phyloP scores from a whole-genome alignment of 2,888 invertebrate genomes.

The Julus scandinavius region DNA sequence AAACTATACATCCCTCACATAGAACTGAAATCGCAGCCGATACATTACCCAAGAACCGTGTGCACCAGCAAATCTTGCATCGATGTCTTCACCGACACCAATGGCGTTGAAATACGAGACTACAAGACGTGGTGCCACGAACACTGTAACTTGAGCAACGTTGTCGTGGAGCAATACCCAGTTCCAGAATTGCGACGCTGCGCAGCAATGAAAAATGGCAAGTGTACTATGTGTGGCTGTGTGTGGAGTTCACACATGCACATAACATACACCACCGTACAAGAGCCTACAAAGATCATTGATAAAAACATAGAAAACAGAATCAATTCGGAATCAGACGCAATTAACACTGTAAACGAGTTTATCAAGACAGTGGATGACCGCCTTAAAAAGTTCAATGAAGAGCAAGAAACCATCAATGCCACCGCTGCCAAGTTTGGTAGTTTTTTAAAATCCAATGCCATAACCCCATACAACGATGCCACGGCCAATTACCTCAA shows the following conservation, averaged over 20 bases:
- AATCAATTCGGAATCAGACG: neutral
- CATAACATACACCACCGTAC: neutral
- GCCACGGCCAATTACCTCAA: neutral
- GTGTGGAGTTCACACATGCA: neutral
- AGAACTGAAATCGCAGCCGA: neutral
- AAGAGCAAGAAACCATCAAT: neutral
- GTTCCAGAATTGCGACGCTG: neutral
- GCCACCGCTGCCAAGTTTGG: neutral
- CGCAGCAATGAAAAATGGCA: neutral
- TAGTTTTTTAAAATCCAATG: neutral
- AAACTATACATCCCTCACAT: slow-evolving; percentile 44
- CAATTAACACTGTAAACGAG: neutral
- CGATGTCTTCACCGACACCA: neutral
- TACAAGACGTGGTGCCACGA: slow-evolving; percentile 1
- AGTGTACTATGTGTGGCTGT: neutral
- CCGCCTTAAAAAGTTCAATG: neutral
- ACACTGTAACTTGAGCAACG: neutral
- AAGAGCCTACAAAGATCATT: neutral
- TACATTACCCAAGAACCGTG: neutral
- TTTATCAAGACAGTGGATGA: neutral
- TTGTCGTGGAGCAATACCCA: neutral
- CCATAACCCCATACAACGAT: slow-evolving; percentile 16
- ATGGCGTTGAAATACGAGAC: slow-evolving; percentile 15
- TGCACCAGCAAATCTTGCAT: slow-evolving; percentile 30
- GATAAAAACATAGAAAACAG: neutral